Evolutionary conservation across 2,113 vertebrate genomes (phyloP), one percentile per base, ranked within the genome.

Genomic region (Oncorhynchus nerka): DNA sequence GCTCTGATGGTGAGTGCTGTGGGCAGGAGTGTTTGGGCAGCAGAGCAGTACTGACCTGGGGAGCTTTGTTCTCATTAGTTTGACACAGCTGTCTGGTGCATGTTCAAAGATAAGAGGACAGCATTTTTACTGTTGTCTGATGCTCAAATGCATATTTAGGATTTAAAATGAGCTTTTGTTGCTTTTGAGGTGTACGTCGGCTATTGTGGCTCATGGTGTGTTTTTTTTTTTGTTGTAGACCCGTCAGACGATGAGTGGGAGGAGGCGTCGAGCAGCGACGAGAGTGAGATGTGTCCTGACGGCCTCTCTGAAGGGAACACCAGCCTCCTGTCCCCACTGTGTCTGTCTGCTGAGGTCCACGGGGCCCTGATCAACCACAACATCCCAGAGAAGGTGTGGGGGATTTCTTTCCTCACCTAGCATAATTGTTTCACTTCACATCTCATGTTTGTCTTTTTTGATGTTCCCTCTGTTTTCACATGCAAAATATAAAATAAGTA

Each of bases 161-260:
- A 39, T 61, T 15, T 4, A 13, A 59, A 73, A 81, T 78, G 0
- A 8, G 69, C 66, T 57, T 73, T 22, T 39, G 7, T 22, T 28
- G 12, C 51, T 2, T 39, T 73, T 71, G 61, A 16, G 32, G 20
- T 22, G 1, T 15, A 12, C 65, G 4, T 1, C n/a, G 9, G 16
- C n/a, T 69, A n/a, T 55, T 15, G 15, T 16, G 65, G 49, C 15
- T 24, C 49, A 24, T 5, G 67, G 39, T 51, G 13, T 28, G 26
- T 78, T 32, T 51, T 6, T 28, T 2, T 28, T 28, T 28, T 0
- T 28, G 77, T 32, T 22, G 22, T 73, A 97, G 97, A 98, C 77
- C 94, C 95, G 0, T 97, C 97, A 0, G 97, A 99, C 61, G 97
- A 98, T 0, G 97, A 99, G 75, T 99, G 97, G 97, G 98, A 99